These are phyloP conservation scores for Acropternis orthonyx DNA, from an alignment of 2,797 vertebrate genomes.

Conservation along the genomic window DNA sequence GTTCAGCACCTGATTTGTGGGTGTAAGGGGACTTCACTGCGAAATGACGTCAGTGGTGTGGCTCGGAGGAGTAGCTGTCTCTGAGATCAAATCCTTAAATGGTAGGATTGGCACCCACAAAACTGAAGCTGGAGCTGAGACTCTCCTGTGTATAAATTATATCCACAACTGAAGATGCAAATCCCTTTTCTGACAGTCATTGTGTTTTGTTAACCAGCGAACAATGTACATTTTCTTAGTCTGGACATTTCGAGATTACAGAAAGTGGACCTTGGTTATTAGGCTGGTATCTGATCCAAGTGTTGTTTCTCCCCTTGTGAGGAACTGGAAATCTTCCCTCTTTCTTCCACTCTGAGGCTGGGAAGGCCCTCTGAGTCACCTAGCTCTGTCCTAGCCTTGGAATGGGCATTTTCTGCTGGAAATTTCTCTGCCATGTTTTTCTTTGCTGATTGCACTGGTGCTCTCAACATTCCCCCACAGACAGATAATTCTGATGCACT, in stretches of 20 bases:
- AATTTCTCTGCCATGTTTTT: neutral
- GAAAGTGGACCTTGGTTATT: constrained; percentile 39
- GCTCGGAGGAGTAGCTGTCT: constrained; percentile 36
- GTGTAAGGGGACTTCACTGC: constrained; percentile 41
- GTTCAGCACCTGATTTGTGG: constrained; percentile 68
- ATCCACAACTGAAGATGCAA: constrained; percentile 27
- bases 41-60: constrained; percentile 41
- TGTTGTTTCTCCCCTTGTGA: neutral
- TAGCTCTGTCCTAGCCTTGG: neutral
- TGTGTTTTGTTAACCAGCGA: constrained; percentile 54
- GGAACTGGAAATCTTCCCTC: constrained; percentile 16
- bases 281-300: constrained; percentile 19
- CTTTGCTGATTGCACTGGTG: neutral
- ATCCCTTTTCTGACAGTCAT: constrained; percentile 14
- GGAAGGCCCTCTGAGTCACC: constrained; percentile 43
- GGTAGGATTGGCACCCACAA: constrained; percentile 62
- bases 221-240: constrained; percentile 28
- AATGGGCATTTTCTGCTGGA: constrained; percentile 26
- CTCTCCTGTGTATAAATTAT: constrained; percentile 10
- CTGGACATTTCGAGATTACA: neutral
- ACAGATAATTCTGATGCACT: neutral
- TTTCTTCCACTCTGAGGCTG: constrained; percentile 7
- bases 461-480: neutral
- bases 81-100: constrained; percentile 32
- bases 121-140: constrained; percentile 22